These are phyloP conservation scores for Dione juno DNA, from an alignment of 2,888 invertebrate genomes.

Conservation along the genomic window DNA sequence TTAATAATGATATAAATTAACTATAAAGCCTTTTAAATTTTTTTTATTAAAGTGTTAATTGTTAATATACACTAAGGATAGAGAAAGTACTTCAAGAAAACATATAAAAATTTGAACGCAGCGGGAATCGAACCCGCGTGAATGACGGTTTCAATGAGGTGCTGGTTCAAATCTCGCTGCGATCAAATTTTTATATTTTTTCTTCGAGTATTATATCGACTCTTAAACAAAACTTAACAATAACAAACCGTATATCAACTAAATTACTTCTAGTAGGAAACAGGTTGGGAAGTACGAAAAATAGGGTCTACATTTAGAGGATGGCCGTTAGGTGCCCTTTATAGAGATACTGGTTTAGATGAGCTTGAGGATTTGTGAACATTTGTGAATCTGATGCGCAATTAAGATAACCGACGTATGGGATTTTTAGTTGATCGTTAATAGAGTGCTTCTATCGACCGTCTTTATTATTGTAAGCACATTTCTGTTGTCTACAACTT, in stretches of 20 bases:
- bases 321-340: slow-evolving; percentile 40
- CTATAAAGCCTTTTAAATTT: too few species aligned
- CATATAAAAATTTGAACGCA: too few species aligned
- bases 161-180: too few species aligned
- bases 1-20: too few species aligned
- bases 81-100: too few species aligned
- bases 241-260: slow-evolving; percentile 9
- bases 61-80: too few species aligned
- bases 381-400: slow-evolving; percentile 37
- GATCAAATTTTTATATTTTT: too few species aligned
- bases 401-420: slow-evolving; percentile 37
- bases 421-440: slow-evolving; percentile 35
- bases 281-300: slow-evolving; percentile 40
- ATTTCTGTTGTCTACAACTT: background rate
- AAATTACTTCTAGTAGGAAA: slow-evolving; percentile 27
- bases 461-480: background rate
- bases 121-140: too few species aligned
- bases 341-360: slow-evolving; percentile 35
- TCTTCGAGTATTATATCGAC: too few species aligned
- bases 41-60: too few species aligned
- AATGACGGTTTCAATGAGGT: too few species aligned
- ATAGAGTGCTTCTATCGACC: background rate
- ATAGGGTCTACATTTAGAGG: slow-evolving; percentile 41
- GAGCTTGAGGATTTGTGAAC: slow-evolving; percentile 37
- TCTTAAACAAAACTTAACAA: too few species aligned